Conservation (phyloP, 2,797 vertebrate genomes). For the Hephaestus fuliginosus region DNA sequence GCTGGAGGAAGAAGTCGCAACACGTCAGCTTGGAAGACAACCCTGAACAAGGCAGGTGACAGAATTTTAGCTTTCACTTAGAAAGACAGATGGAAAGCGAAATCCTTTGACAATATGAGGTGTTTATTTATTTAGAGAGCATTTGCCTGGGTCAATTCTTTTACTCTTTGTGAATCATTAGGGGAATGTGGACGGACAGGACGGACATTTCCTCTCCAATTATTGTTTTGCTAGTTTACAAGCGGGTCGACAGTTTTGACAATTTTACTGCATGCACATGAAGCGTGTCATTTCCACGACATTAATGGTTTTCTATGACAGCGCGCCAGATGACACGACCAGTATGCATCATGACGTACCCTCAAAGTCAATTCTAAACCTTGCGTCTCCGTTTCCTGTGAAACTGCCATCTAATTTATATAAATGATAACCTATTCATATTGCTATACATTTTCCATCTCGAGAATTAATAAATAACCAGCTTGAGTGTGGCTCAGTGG, state of each 20-base stretch:
- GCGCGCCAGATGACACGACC: not conserved
- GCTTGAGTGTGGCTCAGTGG: conserved; percentile 20
- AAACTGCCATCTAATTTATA: conserved; percentile 9
- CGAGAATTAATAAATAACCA: conserved; percentile 34
- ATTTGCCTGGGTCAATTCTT: not conserved
- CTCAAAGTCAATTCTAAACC: conserved; percentile 7
- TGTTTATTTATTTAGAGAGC: conserved; percentile 11
- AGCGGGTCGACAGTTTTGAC: not conserved
- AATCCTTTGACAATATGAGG: conserved; percentile 1
- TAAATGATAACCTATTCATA: conserved; percentile 1
- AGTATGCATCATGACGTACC: not conserved
- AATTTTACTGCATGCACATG: not conserved
- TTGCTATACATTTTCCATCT: conserved; percentile 17
- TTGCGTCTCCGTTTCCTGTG: not conserved
- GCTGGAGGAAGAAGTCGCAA: not conserved
- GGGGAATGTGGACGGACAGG: not conserved
- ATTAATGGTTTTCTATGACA: conserved; percentile 8
- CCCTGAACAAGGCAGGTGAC: not conserved
- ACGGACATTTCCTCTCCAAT: not conserved
- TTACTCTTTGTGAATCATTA: not conserved
- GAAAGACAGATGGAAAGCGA: not conserved
- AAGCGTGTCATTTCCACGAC: conserved; percentile 20
- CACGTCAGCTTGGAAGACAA: not conserved
- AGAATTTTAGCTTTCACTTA: not conserved
- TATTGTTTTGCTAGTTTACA: not conserved